Base-by-base conservation (phyloP, 64 coral and sea anemone genomes). In the Dendrophyllia cribrosa region DNA sequence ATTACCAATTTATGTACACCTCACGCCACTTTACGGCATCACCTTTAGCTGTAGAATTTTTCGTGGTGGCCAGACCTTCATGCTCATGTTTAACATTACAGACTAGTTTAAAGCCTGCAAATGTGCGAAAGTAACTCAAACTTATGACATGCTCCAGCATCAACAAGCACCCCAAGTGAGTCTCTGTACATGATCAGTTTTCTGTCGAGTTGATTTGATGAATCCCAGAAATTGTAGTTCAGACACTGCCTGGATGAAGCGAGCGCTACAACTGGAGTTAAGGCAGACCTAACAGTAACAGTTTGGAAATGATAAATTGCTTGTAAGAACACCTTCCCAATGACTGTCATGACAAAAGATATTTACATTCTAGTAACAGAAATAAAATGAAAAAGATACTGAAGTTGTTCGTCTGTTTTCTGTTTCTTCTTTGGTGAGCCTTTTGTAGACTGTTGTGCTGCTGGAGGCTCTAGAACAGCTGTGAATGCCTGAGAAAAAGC, bases 201-300 rank as follows among this genome's bases (percentile, higher is more conserved):
- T 98, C 66, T 91, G 82, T 83, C 92, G 89, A 12, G 96, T 98
- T 17, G 96, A 72, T 77, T 98, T 98, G 46, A 98, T 93, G 68
- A 98, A 98, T 34, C 96, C 96, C 26, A 98, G 70, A 63, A 98
- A 98, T 51, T 98, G 96, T 26, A 98, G 85, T 53, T 93, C 93
- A 14, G 96, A 95, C 14, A 98, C 93, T 53, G 96, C 86, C 25
- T 89, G 93, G 58, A 98, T 95, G 59, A 98, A 98, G 13, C 96
- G 93, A 43, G 96, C 93, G 48, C 87, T 96, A 20, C 17, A 9
- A 51, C 5, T 17, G 26, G 23, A 44, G 83, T 93, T 87, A 93
- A 93, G 83, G 91, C 9, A 34, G 7, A 58, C 34, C 34, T 34
- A 34, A 34, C 34, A 34, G 2, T 34, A 34, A 34, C 34, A 34